Evolutionary conservation across 2,888 invertebrate genomes (phyloP).

Genomic region (Crossocerus cetratus): DNA sequence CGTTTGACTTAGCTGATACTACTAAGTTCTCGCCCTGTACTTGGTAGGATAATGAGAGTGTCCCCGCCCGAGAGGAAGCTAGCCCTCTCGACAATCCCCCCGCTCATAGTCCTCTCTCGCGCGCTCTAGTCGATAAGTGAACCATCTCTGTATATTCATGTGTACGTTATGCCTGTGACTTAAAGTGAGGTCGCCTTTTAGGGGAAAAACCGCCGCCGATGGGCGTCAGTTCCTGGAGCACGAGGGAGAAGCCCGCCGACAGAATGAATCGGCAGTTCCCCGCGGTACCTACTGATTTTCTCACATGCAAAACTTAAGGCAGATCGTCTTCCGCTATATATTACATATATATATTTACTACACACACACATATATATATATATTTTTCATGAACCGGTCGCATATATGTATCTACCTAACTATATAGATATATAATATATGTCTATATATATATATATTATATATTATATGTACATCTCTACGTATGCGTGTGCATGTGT

Average conservation of each 20-base stretch:
- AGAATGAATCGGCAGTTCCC: constrained; percentile 91
- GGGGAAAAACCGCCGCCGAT: constrained; percentile 71
- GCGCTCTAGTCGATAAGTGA: constrained; percentile 38
- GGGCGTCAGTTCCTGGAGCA: constrained; percentile 66
- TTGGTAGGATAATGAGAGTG: constrained; percentile 4
- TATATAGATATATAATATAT: constrained; percentile 35
- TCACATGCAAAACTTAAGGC: constrained; percentile 49
- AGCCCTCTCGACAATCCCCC: background rate
- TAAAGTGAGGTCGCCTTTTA: constrained; percentile 64
- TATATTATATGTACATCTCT: constrained; percentile 55
- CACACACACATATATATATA: constrained; percentile 19
- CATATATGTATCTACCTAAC: constrained; percentile 42
- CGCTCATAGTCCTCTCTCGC: background rate
- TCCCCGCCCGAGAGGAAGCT: background rate
- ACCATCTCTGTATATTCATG: constrained; percentile 15
- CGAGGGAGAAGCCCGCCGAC: constrained; percentile 84
- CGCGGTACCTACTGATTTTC: constrained; percentile 83
- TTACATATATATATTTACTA: constrained; percentile 40
- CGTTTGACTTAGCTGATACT: background rate
- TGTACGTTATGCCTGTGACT: constrained; percentile 39
- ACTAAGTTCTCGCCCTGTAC: background rate
- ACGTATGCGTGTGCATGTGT: constrained; percentile 71
- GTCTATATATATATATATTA: constrained; percentile 40
- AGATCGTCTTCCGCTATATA: constrained; percentile 50
- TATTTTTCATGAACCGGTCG: background rate